A percentile compares a stretch with the other conserved stretches of the same genome.
These are phyloP conservation scores for Noctua janthe DNA, from an alignment of 2,888 invertebrate genomes.

Conservation along the genomic window DNA sequence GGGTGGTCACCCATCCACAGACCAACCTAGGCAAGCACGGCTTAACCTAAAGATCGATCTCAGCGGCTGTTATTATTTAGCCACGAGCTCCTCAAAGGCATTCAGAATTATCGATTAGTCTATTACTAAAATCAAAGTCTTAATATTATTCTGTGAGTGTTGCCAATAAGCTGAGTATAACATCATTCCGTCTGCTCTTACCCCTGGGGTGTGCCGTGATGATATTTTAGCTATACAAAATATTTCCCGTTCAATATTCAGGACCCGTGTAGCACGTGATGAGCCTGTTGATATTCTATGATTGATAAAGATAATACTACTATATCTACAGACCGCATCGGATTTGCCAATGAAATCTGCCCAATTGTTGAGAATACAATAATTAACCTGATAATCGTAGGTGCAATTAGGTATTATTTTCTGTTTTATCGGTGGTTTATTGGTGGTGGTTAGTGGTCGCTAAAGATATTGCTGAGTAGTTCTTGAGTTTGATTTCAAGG, in stretches of 20 bases:
- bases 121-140: slow-evolving; percentile 12
- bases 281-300: slow-evolving; percentile 46
- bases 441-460: neutral
- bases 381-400: neutral
- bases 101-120: slow-evolving; percentile 1
- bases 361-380: slow-evolving; percentile 14
- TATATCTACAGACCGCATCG: slow-evolving; percentile 3
- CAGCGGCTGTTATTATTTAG: too few relatives aligned
- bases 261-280: slow-evolving; percentile 40
- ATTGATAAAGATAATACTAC: slow-evolving; percentile 49
- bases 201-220: slow-evolving; percentile 36
- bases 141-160: slow-evolving; percentile 27
- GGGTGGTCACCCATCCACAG: too few relatives aligned
- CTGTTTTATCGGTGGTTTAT: neutral
- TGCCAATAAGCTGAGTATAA: slow-evolving; percentile 39
- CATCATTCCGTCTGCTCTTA: slow-evolving; percentile 21
- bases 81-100: too few relatives aligned
- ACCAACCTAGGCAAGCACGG: too few relatives aligned
- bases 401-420: neutral
- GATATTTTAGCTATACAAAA: slow-evolving; percentile 60
- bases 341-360: slow-evolving; percentile 45
- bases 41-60: too few relatives aligned
- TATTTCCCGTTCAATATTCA: slow-evolving; percentile 52
- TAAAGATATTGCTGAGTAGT: neutral
- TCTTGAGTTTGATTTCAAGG: neutral